Evolutionary conservation across 2,797 vertebrate species (phyloP).

Genomic region (Urophycis tenuis): DNA sequence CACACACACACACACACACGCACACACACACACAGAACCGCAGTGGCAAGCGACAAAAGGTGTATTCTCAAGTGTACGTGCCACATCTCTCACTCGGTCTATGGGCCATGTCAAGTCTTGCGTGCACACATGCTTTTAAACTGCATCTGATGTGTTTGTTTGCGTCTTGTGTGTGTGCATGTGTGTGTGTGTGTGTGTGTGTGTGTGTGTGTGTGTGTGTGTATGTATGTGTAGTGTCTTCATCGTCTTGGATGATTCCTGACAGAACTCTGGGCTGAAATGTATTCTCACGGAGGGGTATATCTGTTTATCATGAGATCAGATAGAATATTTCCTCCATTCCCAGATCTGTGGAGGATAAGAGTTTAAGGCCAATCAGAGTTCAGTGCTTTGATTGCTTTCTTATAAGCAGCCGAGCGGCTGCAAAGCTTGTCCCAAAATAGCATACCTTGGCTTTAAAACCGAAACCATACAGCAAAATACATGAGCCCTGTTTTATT

Average conservation of each 20-base stretch:
- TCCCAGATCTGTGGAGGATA: not conserved
- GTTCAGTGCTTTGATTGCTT: not conserved
- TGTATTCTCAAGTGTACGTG: slow-evolving; percentile 40
- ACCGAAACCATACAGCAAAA: too few species aligned
- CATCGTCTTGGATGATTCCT: slow-evolving; percentile 43
- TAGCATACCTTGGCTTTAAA: not conserved
- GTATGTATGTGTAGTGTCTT: not conserved
- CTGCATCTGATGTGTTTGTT: too few species aligned
- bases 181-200: not conserved
- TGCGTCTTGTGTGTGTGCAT: not conserved
- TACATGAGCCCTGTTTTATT: not conserved
- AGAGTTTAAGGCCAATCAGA: not conserved
- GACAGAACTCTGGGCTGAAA: slow-evolving; percentile 47
- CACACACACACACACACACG: not conserved
- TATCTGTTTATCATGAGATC: slow-evolving; percentile 43
- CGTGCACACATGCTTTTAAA: slow-evolving; percentile 13
- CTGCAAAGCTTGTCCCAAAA: not conserved
- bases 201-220: not conserved
- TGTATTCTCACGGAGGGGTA: slow-evolving; percentile 45
- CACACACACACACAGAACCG: slow-evolving; percentile 13
- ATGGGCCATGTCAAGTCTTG: slow-evolving; percentile 34
- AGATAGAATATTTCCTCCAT: slow-evolving; percentile 34
- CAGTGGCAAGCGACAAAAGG: slow-evolving; percentile 40
- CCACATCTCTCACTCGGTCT: slow-evolving; percentile 50
- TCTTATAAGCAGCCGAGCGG: not conserved